Base-by-base conservation (phyloP, 2,888 invertebrate genomes). In the Glyphotaelius pellucidus region DNA sequence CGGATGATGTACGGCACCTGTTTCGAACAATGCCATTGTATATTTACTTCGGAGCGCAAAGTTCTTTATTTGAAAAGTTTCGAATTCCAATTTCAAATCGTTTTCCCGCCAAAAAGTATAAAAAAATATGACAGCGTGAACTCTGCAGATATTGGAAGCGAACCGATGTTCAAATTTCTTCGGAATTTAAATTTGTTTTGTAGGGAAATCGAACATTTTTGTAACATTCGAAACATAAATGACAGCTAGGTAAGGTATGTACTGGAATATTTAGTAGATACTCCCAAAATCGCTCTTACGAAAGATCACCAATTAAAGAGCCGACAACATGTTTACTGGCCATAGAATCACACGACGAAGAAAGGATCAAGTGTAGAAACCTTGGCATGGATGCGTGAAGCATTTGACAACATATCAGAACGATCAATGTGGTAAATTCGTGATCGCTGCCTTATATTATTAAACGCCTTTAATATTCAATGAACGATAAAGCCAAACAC, bases 31-130 rank as follows among this genome's bases (percentile, higher is more conserved):
- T 92, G 67, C 83, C 67, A 83, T 80, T 88, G 38, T 92, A 32
- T 81, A 88, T 92, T 88, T 42, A 79, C 80, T 35, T 87, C 81
- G 42, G 81, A 35, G 47, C 85, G 85, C 35, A 38, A 83, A 83
- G 67, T 92, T 90, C 87, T 92, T 90, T 92, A 92, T 92, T 92
- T 90, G 92, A 92, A 92, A 92, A 92, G 90, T 92, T 92, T 92
- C 32, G 83, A 85, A 90, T 92, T 92, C 86, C 89, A 90, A 92
- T 92, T 42, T 91, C 35, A 83, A 88, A 89, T 83, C 86, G 83
- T 32, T 92, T 92, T 90, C 91, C 47, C 35, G 79, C 42, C 80
- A 90, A 92, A 90, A 87, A 92, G 86, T 87, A 31, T 11, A 47
- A 87, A 30, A 31, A 35, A 30, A 79, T 35, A 42, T 42, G 67